Base-by-base conservation (phyloP, 2,113 vertebrate genomes). In the Misgurnus mizolepis region DNA sequence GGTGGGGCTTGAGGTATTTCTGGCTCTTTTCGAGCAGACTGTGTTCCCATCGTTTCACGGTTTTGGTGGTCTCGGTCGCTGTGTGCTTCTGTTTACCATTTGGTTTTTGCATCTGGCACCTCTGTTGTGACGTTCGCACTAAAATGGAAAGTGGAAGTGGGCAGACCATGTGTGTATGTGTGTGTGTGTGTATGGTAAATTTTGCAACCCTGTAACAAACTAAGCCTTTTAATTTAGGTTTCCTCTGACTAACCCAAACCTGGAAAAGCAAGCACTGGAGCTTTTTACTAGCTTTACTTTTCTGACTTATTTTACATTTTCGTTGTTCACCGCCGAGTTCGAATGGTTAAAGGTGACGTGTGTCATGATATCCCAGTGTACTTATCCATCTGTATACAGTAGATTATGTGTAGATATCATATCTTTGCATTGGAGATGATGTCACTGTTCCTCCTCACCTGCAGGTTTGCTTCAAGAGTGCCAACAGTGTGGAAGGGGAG, bases 401-500 rank as follows among this genome's bases (percentile, higher is more conserved):
- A 34, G 27, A 34, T 34, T 3, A 34, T 34, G 27, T 34, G 27
- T 34, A 34, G 27, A 34, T 34, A 34, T 34, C 27, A 34, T 2
- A 34, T 40, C 27, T 10, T 18, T 58, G 22, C 18, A 10, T 60
- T 47, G 49, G 62, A 14, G 50, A 7, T 77, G 6, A 45, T 50
- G 18, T 40, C 56, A 22, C 8, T 77, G 27, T 68, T 47, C 22
- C 18, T 82, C 27, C 9, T 58, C 34, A 43, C n/a, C 47, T 88
- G 53, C 89, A 97, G 96, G 94, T 96, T 88, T 97, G 96, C 89
- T 92, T 97, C 88, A 92, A 89, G 89, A 87, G 91, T 68, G 88
- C 90, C 85, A 92, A 91, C 91, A 93, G 91, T 70, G 93, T 95
- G 45, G 92, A 95, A 47, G 93, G 95, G 66, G 92, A 91, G 83